Evolutionary conservation across 2,113 vertebrate genomes (phyloP), one percentile per base, ranked within the genome.

Genomic region (Thunnus maccoyii): DNA sequence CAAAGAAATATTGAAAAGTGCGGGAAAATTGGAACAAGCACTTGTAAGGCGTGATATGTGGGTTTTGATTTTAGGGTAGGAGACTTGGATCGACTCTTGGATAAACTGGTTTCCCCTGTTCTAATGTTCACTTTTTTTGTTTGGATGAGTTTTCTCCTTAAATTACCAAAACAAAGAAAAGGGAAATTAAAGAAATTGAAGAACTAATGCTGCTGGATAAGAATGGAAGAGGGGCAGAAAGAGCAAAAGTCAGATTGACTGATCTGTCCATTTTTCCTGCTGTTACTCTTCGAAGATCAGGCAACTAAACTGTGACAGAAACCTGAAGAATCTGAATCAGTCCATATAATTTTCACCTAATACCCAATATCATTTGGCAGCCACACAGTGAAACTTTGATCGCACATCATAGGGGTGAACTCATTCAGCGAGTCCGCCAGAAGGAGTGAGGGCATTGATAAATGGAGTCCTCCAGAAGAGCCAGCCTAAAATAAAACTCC

Each of bases 401-500:
- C 52, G 70, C 62, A 63, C 60, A 68, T 79, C 65, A 51, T 48
- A 83, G 84, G 86, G 83, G 78, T 82, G 68, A 82, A 72, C 50
- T 63, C 32, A 50, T 72, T 66, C 71, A 76, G 50, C 15, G 64
- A 47, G 50, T 77, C 57, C 72, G 48, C 46, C 67, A 68, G 69
- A 61, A 61, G 56, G 55, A 71, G 57, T 72, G 80, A 70, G 18
- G 20, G 76, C 83, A 84, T 75, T 92, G 86, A 94, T 91, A 86
- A 91, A 94, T 91, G 74, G 75, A 67, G 70, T 85, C 87, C 78
- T 85, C 76, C 66, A 92, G 68, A 89, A 92, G 71, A 80, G 72
- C 47, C 32, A 68, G 78, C 82, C 86, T 62, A 89, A 94, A 95
- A 93, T 90, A 93, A 94, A 92, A 91, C 86, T 84, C 85, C 84